Base-by-base conservation (phyloP, 2,888 invertebrate genomes). In the Eupeodes luniger region DNA sequence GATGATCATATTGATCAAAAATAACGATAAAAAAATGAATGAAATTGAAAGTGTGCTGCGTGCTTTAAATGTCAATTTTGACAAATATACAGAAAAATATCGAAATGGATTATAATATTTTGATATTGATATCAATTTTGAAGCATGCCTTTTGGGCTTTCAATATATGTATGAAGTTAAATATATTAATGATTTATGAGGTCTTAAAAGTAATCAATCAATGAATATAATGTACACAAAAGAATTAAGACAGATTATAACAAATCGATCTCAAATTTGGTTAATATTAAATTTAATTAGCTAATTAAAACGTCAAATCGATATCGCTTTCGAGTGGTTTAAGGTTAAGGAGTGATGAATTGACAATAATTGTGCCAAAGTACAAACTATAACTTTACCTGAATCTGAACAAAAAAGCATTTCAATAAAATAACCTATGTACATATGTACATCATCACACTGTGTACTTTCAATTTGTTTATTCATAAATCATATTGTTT, bases 11-110 rank as follows among this genome's bases (percentile, higher is more conserved):
- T 16, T 27, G 9, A 19, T 57, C 3, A 57, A 5, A 3, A 49
- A 12, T 49, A 4, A 49, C 11, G 49, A 49, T 4, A 49, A 51
- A 51, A 14, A 51, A 51, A 14, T 40, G 40, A 51, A 51, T 14
- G 51, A 51, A 57, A 57, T 57, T 16, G 57, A 57, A 57, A 57
- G 57, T 57, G 57, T 57, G 57, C 27, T 57, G 19, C 27, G 27
- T 57, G 10, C 9, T 27, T 57, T 27, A 27, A 27, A 27, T 27
- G 27, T 27, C 27, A 27, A 27, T 27, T 1, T 27, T 27, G 27
- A 27, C 27, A 27, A 27, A 27, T 27, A 3, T 27, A 27, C 27
- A 27, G 1, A 19, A 19, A 19, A 19, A 19, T 19, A 19, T 27
- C 27, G 2, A 27, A 27, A 27, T 27, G 27, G 3, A 27, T 3